A percentile compares a stretch with the other conserved stretches of the same genome.
Conservation (phyloP, 2,888 invertebrate genomes). For the Aquatica leii region DNA sequence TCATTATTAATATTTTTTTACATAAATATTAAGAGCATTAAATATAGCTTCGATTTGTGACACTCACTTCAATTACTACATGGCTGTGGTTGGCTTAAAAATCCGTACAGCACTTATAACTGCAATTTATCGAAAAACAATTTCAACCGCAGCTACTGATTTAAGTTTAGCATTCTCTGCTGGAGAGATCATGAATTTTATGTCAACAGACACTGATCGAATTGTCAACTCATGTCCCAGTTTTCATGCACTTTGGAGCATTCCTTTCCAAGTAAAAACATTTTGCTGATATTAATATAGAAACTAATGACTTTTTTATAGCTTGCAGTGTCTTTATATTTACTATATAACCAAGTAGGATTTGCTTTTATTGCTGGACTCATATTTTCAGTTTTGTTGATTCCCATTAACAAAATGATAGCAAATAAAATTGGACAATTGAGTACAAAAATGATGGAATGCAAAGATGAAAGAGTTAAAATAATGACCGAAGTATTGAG, state of each 20-base stretch:
- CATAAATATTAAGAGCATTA: background rate
- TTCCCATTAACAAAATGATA: constrained; percentile 91
- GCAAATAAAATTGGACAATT: constrained; percentile 88
- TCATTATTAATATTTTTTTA: constrained; percentile 1
- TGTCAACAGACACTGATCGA: constrained; percentile 96
- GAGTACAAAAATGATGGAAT: constrained; percentile 87
- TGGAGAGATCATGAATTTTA: constrained; percentile 94
- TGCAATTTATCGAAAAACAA: constrained; percentile 78
- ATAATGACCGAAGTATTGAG: constrained; percentile 85
- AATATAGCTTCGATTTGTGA: constrained; percentile 77
- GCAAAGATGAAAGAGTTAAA: constrained; percentile 90
- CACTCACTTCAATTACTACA: constrained; percentile 89
- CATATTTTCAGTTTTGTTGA: constrained; percentile 82
- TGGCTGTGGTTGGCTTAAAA: constrained; percentile 84
- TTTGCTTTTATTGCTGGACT: constrained; percentile 91
- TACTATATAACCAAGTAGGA: constrained; percentile 89
- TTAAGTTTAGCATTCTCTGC: constrained; percentile 64
- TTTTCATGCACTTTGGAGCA: constrained; percentile 97
- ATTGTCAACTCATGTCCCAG: constrained; percentile 95
- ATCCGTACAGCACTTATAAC: constrained; percentile 87
- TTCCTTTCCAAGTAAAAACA: constrained; percentile 83
- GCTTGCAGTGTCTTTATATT: constrained; percentile 81
- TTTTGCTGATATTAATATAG: constrained; percentile 77
- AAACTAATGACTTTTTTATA: constrained; percentile 57
- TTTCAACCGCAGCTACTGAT: constrained; percentile 59